A percentile compares a stretch with the other conserved stretches of the same genome.
Evolutionary conservation across 2,888 invertebrate species (phyloP).

Genomic region (Drosophila borborema): DNA sequence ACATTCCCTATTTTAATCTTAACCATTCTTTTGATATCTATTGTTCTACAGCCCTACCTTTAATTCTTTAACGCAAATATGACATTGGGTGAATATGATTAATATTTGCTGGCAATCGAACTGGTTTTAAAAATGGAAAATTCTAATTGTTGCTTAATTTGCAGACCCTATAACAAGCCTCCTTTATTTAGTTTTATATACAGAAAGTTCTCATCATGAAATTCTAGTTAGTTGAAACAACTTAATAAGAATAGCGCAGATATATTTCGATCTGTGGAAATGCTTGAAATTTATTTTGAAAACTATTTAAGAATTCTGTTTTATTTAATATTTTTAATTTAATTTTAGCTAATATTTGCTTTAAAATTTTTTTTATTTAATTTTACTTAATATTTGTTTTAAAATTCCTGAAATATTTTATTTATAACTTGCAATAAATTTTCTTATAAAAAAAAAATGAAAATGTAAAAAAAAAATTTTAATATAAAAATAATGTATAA

Average conservation of each 20-base stretch:
- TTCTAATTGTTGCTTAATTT: not conserved
- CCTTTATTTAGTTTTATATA: not conserved
- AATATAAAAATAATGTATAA: no score
- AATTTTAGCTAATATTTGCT: no score
- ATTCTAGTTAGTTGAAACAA: not conserved
- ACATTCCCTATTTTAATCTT: not conserved
- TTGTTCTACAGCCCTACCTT: not conserved
- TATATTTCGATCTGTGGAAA: not conserved
- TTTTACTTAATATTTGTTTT: no score
- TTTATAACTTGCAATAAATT: no score
- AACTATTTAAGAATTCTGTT: not conserved
- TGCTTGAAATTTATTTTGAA: not conserved
- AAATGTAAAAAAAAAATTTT: no score
- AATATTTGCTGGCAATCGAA: not conserved
- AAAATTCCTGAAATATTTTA: no score
- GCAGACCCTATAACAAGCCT: not conserved
- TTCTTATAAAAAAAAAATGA: no score
- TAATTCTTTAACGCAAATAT: not conserved
- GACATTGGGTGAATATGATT: not conserved
- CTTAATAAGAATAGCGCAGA: not conserved
- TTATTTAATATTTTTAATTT: no score
- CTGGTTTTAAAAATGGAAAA: not conserved
- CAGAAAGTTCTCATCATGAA: not conserved
- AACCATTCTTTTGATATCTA: not conserved
- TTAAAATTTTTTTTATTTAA: no score